Base-by-base conservation (phyloP, 1,140 invertebrate species). In the Acromyrmex charruanus region DNA sequence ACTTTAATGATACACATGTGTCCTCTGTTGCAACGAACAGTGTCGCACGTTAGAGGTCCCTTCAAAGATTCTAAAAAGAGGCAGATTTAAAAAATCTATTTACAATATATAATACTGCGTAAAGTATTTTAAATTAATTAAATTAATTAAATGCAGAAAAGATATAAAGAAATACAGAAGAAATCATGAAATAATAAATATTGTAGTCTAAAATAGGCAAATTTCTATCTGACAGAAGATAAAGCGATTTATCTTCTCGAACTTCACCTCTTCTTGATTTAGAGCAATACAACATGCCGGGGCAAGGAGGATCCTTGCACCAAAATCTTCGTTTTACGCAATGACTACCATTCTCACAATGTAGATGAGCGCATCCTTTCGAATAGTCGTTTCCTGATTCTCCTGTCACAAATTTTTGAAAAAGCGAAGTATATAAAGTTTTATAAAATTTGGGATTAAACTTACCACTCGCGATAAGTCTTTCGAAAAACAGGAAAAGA, bases 261-360 rank as follows among this genome's bases (percentile, higher is more conserved):
- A 7, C 74, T 63, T 85, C 28, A 94, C 93, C 94, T 90, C 63
- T 91, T 69, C 69, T 72, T 0, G 93, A 91, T 77, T 85, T 92
- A 2, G 93, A 87, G 53, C 94, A 94, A 14, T 93, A 94, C 0
- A 90, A 61, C 93, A 94, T 94, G 18, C 53, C 88, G 0, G 94
- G 93, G 86, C 94, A 94, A 0, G 93, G 90, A 58, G 89, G 84
- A 59, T 88, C 16, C 61, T 88, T 89, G 63, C 94, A 94, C 87
- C 91, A 93, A 74, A 94, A 94, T 39, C 89, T 93, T 55, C 93
- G 88, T 28, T 80, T 89, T 0, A 94, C 89, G 35, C 94, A 94
- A 25, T 72, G 63, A 0, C 92, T 91, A 9, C 81, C 85, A 3
- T 65, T 85, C 7, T 77, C 86, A 59, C 94, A 94, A 1, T 58